Conservation (phyloP, 2,797 vertebrate species). For the Crocidura indochinensis region DNA sequence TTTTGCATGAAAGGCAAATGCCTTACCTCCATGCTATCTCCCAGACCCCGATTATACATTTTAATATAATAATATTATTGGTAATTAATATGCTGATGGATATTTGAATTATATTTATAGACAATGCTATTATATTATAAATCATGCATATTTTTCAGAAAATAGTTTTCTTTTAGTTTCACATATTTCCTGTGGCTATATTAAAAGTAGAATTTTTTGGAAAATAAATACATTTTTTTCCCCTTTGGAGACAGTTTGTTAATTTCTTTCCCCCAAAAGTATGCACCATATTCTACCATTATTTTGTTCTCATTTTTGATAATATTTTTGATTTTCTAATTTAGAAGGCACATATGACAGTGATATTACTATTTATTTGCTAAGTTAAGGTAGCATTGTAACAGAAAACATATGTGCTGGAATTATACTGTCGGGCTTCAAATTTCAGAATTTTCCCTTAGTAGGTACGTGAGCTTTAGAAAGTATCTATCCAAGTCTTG, state of each 20-base stretch:
- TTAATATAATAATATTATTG: constrained; percentile 23
- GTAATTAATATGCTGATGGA: background rate
- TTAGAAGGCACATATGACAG: background rate
- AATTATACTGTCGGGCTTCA: background rate
- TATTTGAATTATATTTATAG: background rate
- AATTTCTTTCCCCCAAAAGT: background rate
- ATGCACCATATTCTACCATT: background rate
- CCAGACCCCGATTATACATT: no score
- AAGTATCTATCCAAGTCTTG: background rate
- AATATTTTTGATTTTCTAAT: constrained; percentile 35
- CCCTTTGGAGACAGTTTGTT: constrained; percentile 13
- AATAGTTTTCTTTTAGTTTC: constrained; percentile 34
- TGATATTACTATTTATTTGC: constrained; percentile 1
- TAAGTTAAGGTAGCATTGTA: background rate
- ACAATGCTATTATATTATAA: background rate
- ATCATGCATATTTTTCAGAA: constrained; percentile 7
- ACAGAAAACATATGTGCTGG: background rate
- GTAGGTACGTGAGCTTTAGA: background rate
- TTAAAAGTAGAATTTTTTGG: background rate
- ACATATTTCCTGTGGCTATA: constrained; percentile 10
- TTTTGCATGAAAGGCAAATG: no score
- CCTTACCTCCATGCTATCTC: no score
- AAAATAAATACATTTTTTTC: background rate
- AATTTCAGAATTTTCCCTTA: background rate
- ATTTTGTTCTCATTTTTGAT: background rate